phyloP scores from a whole-genome alignment of 2,113 vertebrate genomes.

The Daboia siamensis region DNA sequence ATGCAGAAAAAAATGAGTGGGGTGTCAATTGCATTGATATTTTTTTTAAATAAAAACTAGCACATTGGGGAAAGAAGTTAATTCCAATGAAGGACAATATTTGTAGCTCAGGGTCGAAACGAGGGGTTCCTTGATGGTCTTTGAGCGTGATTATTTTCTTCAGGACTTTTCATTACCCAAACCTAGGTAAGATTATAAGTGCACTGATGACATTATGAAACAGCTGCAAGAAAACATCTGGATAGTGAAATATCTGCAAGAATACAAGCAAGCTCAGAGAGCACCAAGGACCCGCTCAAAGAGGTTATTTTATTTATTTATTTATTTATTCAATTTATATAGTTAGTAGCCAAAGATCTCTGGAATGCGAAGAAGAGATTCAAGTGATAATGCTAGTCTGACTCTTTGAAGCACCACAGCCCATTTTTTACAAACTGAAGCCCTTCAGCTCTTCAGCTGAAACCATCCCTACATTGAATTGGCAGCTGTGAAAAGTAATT shows the following conservation, averaged over 20 bases:
- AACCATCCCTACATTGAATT: not conserved
- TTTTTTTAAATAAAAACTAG: not conserved
- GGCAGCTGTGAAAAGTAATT: not conserved
- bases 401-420: not conserved
- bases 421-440: not conserved
- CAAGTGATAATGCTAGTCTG: not conserved
- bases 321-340: no score
- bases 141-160: not conserved
- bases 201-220: not conserved
- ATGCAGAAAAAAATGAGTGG: not conserved
- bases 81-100: not conserved
- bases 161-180: not conserved
- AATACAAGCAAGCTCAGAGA: not conserved
- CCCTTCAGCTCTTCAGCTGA: not conserved
- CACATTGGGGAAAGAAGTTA: not conserved
- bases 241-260: not conserved
- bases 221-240: not conserved
- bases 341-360: not conserved
- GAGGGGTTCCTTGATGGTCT: not conserved
- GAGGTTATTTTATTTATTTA: no score
- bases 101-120: not conserved
- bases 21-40: not conserved
- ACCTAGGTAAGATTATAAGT: not conserved
- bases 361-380: not conserved
- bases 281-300: not conserved